These are phyloP conservation scores for Hybos culiciformis DNA, from an alignment of 2,888 invertebrate genomes.

Conservation along the genomic window DNA sequence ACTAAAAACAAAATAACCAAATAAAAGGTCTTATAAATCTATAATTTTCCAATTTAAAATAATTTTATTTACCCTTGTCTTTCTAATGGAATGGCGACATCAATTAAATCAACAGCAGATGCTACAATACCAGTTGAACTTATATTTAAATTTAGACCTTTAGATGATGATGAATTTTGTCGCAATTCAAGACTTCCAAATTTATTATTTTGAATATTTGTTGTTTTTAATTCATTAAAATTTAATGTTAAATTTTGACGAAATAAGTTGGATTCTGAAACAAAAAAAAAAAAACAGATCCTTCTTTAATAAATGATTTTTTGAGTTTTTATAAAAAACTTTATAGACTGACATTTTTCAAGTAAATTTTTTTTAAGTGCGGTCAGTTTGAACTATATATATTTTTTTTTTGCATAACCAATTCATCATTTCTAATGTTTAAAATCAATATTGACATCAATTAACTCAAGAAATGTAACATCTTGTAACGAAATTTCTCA, in stretches of 20 bases:
- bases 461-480: too few species aligned
- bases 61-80: conserved; percentile 61
- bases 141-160: conserved; percentile 58
- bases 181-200: conserved; percentile 36
- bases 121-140: conserved; percentile 32
- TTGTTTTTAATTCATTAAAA: conserved; percentile 43
- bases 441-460: too few species aligned
- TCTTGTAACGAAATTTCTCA: too few species aligned
- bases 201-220: conserved; percentile 27
- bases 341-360: too few species aligned
- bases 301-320: not conserved
- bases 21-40: conserved; percentile 1
- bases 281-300: not conserved
- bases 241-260: conserved; percentile 63
- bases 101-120: conserved; percentile 60
- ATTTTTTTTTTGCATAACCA: too few species aligned
- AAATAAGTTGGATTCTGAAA: conserved; percentile 40
- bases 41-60: not conserved
- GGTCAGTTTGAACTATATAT: too few species aligned
- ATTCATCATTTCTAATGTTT: too few species aligned
- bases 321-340: too few species aligned
- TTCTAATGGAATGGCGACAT: conserved; percentile 67
- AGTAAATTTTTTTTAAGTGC: too few species aligned
- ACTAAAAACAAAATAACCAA: conserved; percentile 33
- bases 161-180: conserved; percentile 33